Evolutionary conservation across 1,140 invertebrate genomes (phyloP).

Genomic region (Drosophila cardini): DNA sequence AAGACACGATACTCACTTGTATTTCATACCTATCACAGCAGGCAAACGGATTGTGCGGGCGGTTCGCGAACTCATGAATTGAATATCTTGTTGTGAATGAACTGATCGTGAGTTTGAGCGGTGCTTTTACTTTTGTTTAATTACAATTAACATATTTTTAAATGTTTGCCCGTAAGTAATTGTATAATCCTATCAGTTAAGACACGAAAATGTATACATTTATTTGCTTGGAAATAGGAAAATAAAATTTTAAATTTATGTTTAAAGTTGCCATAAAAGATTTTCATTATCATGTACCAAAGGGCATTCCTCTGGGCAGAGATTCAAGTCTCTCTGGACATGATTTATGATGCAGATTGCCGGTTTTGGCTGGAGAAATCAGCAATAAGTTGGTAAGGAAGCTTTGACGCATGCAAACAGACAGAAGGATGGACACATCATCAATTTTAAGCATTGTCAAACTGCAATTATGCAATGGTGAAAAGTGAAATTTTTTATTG

Average conservation of each 20-base stretch:
- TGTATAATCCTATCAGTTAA: conserved; percentile 7
- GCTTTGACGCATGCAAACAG: conserved; percentile 50
- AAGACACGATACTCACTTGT: conserved; percentile 54
- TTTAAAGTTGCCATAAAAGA: not conserved
- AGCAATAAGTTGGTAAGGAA: conserved; percentile 53
- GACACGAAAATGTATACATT: not conserved
- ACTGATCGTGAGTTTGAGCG: conserved; percentile 63
- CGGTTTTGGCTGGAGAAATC: conserved; percentile 72
- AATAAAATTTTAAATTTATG: not conserved
- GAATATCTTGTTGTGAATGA: conserved; percentile 75
- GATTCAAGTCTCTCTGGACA: conserved; percentile 11
- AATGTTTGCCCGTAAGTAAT: conserved; percentile 14
- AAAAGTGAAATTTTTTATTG: conserved; percentile 82
- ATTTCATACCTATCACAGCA: conserved; percentile 25
- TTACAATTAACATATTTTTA: conserved; percentile 40
- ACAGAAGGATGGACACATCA: conserved; percentile 58
- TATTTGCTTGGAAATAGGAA: not conserved
- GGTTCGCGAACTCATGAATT: conserved; percentile 68
- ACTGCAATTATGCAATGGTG: conserved; percentile 80
- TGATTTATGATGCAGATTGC: conserved; percentile 71
- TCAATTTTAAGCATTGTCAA: conserved; percentile 83
- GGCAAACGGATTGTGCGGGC: conserved; percentile 51
- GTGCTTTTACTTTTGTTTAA: conserved; percentile 73
- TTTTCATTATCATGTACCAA: not conserved
- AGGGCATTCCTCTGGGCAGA: not conserved